Evolutionary conservation across 2,888 invertebrate genomes (phyloP).

Genomic region (Zhuqinia jingwanae): DNA sequence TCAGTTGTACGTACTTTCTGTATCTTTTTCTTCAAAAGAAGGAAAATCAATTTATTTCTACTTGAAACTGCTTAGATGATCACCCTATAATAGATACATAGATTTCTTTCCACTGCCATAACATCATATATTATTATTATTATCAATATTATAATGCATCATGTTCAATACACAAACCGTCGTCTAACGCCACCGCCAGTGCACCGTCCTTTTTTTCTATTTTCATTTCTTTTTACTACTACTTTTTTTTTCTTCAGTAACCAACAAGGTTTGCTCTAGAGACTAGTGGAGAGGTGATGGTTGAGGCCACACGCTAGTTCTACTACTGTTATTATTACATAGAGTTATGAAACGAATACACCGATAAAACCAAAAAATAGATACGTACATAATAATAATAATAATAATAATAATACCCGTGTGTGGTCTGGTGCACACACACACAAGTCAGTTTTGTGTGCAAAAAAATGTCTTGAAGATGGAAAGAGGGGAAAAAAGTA

Average conservation of each 20-base stretch:
- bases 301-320: not conserved
- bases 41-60: not conserved
- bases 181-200: not conserved
- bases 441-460: not conserved
- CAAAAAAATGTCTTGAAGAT: not conserved
- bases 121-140: conserved; percentile 19
- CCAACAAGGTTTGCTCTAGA: not conserved
- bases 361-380: too few relatives aligned
- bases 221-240: conserved; percentile 11
- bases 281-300: not conserved
- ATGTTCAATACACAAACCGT: not conserved
- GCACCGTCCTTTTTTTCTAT: not conserved
- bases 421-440: not conserved
- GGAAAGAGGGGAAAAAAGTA: too few relatives aligned
- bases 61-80: not conserved
- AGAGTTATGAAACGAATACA: too few relatives aligned
- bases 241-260: not conserved
- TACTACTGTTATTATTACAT: too few relatives aligned
- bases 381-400: too few relatives aligned
- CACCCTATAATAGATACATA: conserved; percentile 12
- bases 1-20: not conserved
- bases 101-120: not conserved
- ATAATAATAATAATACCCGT: too few relatives aligned
- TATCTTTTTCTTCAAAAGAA: not conserved
- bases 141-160: conserved; percentile 5